Percentiles rank a stretch among this genome's conserved stretches.
These are phyloP conservation scores for Calephelis nemesis DNA, from an alignment of 1,140 invertebrate genomes.

Conservation along the genomic window DNA sequence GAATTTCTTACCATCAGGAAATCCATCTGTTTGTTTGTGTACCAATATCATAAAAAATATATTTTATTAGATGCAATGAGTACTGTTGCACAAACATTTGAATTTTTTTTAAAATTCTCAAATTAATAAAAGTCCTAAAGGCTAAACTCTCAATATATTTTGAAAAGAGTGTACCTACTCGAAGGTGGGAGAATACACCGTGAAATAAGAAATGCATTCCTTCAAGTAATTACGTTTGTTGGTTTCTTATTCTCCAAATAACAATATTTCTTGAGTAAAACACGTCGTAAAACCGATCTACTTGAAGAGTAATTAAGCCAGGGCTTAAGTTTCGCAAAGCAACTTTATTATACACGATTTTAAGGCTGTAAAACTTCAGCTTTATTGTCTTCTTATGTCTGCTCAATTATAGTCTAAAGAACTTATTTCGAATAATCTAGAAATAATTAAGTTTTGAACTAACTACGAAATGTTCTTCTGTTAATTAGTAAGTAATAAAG, in stretches of 20 bases:
- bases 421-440: too few species aligned
- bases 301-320: constrained; percentile 3
- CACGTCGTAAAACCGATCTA: constrained; percentile 22
- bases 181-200: constrained; percentile 58
- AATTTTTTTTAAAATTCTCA: too few species aligned
- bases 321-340: constrained; percentile 2
- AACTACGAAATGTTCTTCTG: too few species aligned
- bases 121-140: too few species aligned
- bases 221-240: constrained; percentile 51
- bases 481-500: too few species aligned
- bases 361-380: background rate
- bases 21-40: too few species aligned
- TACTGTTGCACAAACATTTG: too few species aligned
- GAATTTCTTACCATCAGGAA: too few species aligned
- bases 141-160: background rate
- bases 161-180: background rate
- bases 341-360: background rate
- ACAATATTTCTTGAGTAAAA: constrained; percentile 22
- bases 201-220: constrained; percentile 61
- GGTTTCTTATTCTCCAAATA: constrained; percentile 36
- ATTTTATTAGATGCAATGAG: too few species aligned
- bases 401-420: background rate
- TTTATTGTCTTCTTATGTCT: background rate
- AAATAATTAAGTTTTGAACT: too few species aligned
- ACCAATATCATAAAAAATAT: too few species aligned